phyloP scores from a whole-genome alignment of 1,140 invertebrate species.

The Saxidomus purpurata region DNA sequence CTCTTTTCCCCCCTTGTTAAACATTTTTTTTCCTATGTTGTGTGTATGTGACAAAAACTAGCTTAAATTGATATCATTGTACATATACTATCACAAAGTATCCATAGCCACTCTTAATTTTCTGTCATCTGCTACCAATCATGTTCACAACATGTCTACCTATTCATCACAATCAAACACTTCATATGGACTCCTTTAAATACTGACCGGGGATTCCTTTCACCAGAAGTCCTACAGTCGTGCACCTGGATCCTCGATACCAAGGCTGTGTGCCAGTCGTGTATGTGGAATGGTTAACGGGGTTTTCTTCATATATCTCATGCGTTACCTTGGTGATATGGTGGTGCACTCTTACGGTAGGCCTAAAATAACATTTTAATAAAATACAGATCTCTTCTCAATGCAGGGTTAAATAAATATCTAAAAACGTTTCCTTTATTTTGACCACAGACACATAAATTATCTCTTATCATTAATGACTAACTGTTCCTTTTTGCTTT shows the following conservation, averaged over 20 bases:
- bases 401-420: not conserved
- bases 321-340: conserved; percentile 30
- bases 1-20: no score
- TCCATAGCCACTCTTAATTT: no score
- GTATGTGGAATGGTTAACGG: conserved; percentile 57
- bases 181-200: no score
- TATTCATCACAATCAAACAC: no score
- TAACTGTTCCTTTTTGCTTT: no score
- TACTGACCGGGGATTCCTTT: not conserved
- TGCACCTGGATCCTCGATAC: not conserved
- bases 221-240: not conserved
- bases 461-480: no score
- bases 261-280: not conserved
- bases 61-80: no score
- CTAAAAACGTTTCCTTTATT: not conserved
- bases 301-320: conserved; percentile 23
- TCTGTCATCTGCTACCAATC: not conserved
- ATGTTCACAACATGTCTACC: not conserved
- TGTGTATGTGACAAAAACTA: no score
- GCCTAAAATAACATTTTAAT: conserved; percentile 33
- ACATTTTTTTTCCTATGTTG: no score
- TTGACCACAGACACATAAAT: no score
- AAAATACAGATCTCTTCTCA: not conserved
- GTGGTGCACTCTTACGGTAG: conserved; percentile 44
- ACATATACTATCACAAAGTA: no score